phyloP scores from a whole-genome alignment of 1,140 invertebrate species.

The Drosophila lacteicornis region DNA sequence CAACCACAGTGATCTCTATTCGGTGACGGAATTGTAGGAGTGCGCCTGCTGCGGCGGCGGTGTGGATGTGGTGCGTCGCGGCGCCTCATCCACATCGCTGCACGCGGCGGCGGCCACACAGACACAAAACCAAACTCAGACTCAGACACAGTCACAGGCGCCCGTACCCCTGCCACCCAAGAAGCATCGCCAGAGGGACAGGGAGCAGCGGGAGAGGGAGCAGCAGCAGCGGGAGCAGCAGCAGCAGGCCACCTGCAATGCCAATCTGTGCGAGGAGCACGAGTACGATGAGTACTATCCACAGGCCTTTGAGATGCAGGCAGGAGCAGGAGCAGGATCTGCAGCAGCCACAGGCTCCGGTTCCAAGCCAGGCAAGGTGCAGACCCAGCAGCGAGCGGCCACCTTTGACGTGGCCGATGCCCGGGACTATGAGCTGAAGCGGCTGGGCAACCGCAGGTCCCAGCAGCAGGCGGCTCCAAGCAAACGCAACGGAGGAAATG shows the following conservation, averaged over 20 bases:
- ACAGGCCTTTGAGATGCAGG: conserved; percentile 61
- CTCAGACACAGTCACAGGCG: conserved; percentile 47
- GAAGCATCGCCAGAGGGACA: conserved; percentile 70
- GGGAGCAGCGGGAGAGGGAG: conserved; percentile 43
- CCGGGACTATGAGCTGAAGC: conserved; percentile 78
- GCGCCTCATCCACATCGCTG: conserved; percentile 70
- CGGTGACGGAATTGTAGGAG: conserved; percentile 84
- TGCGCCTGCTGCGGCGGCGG: conserved; percentile 85
- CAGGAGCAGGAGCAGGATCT: conserved; percentile 1
- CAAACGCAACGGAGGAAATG: conserved; percentile 59
- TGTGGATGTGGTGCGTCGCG: conserved; percentile 83
- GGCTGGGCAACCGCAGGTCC: conserved; percentile 73
- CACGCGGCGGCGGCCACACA: conserved; percentile 73
- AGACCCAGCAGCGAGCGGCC: conserved; percentile 71
- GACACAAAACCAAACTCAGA: conserved; percentile 39
- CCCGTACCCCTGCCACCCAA: conserved; percentile 78
- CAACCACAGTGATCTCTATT: conserved; percentile 77
- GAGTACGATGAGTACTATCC: conserved; percentile 82
- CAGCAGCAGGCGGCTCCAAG: conserved; percentile 74
- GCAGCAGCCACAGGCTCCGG: neutral
- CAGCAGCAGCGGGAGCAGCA: conserved; percentile 5
- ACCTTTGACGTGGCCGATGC: conserved; percentile 80
- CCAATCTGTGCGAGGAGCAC: conserved; percentile 77
- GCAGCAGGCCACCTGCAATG: conserved; percentile 60
- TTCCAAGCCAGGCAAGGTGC: conserved; percentile 34